Conservation (phyloP, 2,797 vertebrate genomes). For the Galagoides demidoff region DNA sequence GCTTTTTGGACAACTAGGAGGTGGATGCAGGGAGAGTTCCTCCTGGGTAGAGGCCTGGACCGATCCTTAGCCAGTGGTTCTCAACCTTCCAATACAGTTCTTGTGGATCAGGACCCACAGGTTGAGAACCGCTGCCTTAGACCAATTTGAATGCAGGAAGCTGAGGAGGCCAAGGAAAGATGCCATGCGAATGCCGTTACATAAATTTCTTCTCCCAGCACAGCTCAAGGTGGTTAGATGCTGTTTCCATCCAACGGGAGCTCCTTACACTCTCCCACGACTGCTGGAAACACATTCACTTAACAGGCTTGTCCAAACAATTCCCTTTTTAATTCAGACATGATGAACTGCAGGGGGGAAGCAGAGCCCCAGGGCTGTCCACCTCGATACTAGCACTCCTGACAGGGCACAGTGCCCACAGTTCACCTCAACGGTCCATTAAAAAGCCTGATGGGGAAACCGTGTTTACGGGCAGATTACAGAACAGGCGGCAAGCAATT, state of each 20-base stretch:
- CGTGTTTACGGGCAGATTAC: not conserved
- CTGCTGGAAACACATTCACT: constrained; percentile 70
- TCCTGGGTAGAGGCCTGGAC: not conserved
- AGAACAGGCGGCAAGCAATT: constrained; percentile 11
- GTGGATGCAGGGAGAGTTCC: not conserved
- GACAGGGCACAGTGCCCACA: constrained; percentile 9
- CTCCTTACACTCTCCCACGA: constrained; percentile 52
- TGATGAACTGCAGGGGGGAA: constrained; percentile 57
- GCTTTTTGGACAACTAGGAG: not conserved
- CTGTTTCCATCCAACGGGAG: constrained; percentile 53
- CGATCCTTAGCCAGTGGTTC: not conserved
- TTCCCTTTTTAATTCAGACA: constrained; percentile 75
- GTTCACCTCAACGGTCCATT: not conserved
- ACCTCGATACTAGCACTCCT: constrained; percentile 52
- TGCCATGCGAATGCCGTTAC: not conserved
- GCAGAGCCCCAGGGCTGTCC: constrained; percentile 66
- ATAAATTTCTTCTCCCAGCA: constrained; percentile 34
- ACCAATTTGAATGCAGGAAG: not conserved
- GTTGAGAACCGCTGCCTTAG: not conserved
- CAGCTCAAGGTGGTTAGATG: constrained; percentile 43
- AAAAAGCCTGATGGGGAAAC: constrained; percentile 45
- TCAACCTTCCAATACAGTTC: no score
- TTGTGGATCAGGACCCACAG: no score
- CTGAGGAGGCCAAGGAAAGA: not conserved
- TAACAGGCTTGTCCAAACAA: constrained; percentile 80